Percentiles rank a stretch among this genome's conserved stretches.
Evolutionary conservation across 2,797 vertebrate genomes (phyloP).

Genomic region (Periparus ater): DNA sequence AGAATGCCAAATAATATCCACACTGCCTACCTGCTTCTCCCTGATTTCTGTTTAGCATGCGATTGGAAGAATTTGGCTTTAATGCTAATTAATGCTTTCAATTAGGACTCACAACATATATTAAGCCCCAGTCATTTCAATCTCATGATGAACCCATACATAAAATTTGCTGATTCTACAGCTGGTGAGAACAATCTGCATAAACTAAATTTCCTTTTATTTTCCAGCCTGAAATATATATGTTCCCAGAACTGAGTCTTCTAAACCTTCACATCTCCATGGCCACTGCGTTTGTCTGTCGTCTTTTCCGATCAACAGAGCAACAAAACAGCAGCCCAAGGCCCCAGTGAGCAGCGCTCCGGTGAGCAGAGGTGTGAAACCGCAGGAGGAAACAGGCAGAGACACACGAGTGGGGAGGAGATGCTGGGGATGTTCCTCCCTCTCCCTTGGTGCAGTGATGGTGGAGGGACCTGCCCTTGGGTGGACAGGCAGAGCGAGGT

Average conservation of each 20-base stretch:
- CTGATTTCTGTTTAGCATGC: slow-evolving; percentile 4
- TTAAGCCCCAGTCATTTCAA: background rate
- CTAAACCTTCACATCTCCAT: background rate
- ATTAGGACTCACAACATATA: slow-evolving; percentile 13
- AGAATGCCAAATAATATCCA: slow-evolving; percentile 26
- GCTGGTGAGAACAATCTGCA: background rate
- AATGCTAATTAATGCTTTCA: slow-evolving; percentile 48
- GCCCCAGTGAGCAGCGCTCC: background rate
- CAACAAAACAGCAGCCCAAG: background rate
- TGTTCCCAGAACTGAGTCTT: slow-evolving; percentile 30
- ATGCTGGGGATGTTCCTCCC: background rate
- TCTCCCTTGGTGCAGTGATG: background rate
- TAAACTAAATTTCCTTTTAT: background rate
- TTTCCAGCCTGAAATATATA: background rate
- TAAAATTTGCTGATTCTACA: slow-evolving; percentile 13
- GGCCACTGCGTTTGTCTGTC: background rate
- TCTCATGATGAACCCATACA: background rate
- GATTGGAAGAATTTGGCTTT: slow-evolving; percentile 28
- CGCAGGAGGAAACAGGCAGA: background rate
- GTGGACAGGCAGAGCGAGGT: background rate
- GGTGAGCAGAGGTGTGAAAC: slow-evolving; percentile 27
- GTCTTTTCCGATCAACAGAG: slow-evolving; percentile 45
- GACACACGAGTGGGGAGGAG: background rate
- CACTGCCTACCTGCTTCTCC: background rate
- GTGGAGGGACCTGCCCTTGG: background rate